Evolutionary conservation across 53 echinoderm and acorn worm genomes (phyloP).

Genomic region (Patiria pectinifera): DNA sequence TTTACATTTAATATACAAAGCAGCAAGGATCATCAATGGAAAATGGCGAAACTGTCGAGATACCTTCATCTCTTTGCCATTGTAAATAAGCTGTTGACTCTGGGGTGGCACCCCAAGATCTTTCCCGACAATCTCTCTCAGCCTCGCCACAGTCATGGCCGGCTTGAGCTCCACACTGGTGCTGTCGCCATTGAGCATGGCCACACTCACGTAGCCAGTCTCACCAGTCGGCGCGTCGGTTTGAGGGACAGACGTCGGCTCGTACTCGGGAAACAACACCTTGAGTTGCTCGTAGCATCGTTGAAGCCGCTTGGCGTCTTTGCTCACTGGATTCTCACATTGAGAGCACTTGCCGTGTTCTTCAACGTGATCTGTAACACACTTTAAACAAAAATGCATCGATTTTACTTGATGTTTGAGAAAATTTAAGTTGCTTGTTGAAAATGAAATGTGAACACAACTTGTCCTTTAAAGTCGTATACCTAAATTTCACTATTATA

Average conservation of each 20-base stretch:
- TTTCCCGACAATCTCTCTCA: constrained; percentile 42
- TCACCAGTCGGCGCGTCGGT: neutral
- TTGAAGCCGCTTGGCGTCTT: neutral
- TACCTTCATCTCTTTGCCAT: constrained; percentile 67
- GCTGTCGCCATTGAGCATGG: constrained; percentile 56
- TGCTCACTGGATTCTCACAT: constrained; percentile 9
- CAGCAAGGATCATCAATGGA: too few species aligned
- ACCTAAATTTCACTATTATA: too few species aligned
- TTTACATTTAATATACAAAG: too few species aligned
- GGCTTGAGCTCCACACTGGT: constrained; percentile 9
- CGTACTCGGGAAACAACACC: constrained; percentile 45
- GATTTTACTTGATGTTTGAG: neutral
- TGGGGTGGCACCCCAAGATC: constrained; percentile 45
- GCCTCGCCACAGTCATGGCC: constrained; percentile 14
- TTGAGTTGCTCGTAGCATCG: constrained; percentile 10
- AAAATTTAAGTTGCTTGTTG: neutral
- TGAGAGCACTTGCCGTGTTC: constrained; percentile 33
- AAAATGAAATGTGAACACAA: neutral
- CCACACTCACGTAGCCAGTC: constrained; percentile 40
- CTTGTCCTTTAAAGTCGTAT: neutral
- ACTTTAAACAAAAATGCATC: constrained; percentile 15
- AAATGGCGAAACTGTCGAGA: too few species aligned
- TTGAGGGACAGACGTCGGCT: neutral
- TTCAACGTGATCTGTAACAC: constrained; percentile 51
- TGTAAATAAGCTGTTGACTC: constrained; percentile 50